These are phyloP conservation scores for Ichneumoninae sp. DNA, from an alignment of 2,888 invertebrate genomes.

Conservation along the genomic window DNA sequence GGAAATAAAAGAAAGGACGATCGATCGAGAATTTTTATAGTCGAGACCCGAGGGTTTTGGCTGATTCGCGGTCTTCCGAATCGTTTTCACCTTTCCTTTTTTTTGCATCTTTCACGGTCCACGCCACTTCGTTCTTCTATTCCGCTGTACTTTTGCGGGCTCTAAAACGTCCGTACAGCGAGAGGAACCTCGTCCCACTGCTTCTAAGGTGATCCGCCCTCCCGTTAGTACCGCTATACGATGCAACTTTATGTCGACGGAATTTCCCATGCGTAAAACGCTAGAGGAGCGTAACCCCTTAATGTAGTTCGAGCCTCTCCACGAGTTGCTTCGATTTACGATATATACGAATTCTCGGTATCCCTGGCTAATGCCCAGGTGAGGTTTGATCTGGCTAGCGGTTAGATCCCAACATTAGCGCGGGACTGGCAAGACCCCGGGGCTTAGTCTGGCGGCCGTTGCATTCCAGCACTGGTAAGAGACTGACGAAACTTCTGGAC, in stretches of 20 bases:
- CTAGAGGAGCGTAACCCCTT: constrained; percentile 45
- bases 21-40: constrained; percentile 70
- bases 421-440: not conserved
- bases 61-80: constrained; percentile 67
- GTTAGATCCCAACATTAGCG: not conserved
- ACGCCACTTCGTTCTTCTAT: constrained; percentile 10
- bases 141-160: constrained; percentile 15
- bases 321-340: constrained; percentile 40
- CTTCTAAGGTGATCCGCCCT: constrained; percentile 24
- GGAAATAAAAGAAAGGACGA: constrained; percentile 43
- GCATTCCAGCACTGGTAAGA: too few species aligned
- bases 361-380: too few species aligned
- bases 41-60: constrained; percentile 44
- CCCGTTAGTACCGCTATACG: constrained; percentile 45
- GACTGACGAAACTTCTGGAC: too few species aligned
- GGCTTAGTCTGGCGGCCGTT: too few species aligned
- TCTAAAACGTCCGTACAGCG: constrained; percentile 37
- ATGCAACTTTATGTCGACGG: constrained; percentile 57
- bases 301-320: constrained; percentile 56
- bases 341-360: constrained; percentile 6
- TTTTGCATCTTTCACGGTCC: constrained; percentile 28
- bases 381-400: too few species aligned
- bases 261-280: constrained; percentile 59
- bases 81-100: constrained; percentile 56
- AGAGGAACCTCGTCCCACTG: constrained; percentile 11